Conservation (phyloP, 2,797 vertebrate genomes). For the Distichodus sexfasciatus region DNA sequence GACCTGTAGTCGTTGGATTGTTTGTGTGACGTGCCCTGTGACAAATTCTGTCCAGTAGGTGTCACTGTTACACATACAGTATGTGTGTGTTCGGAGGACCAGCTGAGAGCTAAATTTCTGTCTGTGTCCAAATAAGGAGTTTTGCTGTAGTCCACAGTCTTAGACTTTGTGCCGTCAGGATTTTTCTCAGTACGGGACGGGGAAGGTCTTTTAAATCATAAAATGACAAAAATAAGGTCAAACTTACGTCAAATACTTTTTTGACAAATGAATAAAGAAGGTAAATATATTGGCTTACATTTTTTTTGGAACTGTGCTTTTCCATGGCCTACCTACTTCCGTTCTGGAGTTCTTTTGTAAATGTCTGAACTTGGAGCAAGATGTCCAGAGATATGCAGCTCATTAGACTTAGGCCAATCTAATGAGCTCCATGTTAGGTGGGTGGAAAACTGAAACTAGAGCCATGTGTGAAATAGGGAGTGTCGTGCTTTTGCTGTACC, state of each 20-base stretch:
- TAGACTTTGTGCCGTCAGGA: constrained; percentile 56
- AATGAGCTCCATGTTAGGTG: constrained; percentile 72
- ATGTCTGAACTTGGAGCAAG: constrained; percentile 8
- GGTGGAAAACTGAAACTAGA: constrained; percentile 44
- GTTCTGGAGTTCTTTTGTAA: background rate
- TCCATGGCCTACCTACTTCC: too few species aligned
- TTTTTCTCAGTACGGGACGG: constrained; percentile 49
- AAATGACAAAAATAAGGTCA: too few species aligned
- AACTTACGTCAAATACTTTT: too few species aligned
- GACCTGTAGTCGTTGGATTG: background rate
- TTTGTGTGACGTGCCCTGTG: background rate
- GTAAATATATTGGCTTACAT: too few species aligned
- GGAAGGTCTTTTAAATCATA: too few species aligned
- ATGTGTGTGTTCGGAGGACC: constrained; percentile 53
- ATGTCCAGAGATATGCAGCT: constrained; percentile 42
- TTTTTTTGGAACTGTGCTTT: too few species aligned
- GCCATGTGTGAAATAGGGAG: constrained; percentile 57
- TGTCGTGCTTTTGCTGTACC: constrained; percentile 42
- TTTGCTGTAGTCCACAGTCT: constrained; percentile 41
- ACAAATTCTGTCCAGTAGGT: constrained; percentile 72
- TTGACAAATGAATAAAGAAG: too few species aligned
- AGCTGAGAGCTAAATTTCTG: constrained; percentile 47
- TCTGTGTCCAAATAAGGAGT: constrained; percentile 75
- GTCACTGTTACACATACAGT: constrained; percentile 61
- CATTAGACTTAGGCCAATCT: constrained; percentile 38